A percentile compares a stretch with the other conserved stretches of the same genome.
Evolutionary conservation across 2,888 invertebrate genomes (phyloP).

Genomic region (Drosophila helvetica): DNA sequence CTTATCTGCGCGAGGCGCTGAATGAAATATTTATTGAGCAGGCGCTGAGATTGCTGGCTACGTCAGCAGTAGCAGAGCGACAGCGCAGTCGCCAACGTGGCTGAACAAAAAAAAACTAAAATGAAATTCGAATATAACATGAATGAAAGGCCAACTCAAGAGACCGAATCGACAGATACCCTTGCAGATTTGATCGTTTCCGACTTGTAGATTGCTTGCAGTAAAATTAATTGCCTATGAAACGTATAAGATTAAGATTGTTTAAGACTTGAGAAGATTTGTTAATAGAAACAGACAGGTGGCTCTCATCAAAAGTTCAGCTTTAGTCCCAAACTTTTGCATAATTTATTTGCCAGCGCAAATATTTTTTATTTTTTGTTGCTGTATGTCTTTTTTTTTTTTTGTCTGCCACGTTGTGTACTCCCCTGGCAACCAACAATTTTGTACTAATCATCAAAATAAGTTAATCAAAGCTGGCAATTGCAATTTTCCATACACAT

Average conservation of each 20-base stretch:
- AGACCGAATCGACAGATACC: neutral
- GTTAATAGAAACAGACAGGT: conserved; percentile 1
- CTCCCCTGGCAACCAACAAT: conserved; percentile 13
- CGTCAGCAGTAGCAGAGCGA: conserved; percentile 57
- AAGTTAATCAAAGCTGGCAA: conserved; percentile 18
- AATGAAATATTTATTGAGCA: conserved; percentile 53
- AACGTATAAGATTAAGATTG: too few species aligned
- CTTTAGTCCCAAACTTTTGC: conserved; percentile 28
- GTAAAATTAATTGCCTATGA: too few species aligned
- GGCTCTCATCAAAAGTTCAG: conserved; percentile 1
- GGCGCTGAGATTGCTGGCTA: conserved; percentile 50
- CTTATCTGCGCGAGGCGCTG: conserved; percentile 41
- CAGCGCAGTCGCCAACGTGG: conserved; percentile 66
- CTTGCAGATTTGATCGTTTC: neutral
- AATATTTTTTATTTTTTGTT: conserved; percentile 23
- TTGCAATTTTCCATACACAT: conserved; percentile 23
- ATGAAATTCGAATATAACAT: conserved; percentile 25
- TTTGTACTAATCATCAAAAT: conserved; percentile 26
- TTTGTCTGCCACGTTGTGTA: conserved; percentile 38
- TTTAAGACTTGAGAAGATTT: too few species aligned
- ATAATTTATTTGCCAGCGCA: conserved; percentile 28
- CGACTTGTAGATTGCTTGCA: neutral
- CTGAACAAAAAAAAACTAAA: conserved; percentile 45
- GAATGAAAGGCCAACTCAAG: neutral
- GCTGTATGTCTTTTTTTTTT: neutral